A percentile compares a stretch with the other conserved stretches of the same genome.
Evolutionary conservation across 2,888 invertebrate species (phyloP).

Genomic region (Agonum fuliginosum): DNA sequence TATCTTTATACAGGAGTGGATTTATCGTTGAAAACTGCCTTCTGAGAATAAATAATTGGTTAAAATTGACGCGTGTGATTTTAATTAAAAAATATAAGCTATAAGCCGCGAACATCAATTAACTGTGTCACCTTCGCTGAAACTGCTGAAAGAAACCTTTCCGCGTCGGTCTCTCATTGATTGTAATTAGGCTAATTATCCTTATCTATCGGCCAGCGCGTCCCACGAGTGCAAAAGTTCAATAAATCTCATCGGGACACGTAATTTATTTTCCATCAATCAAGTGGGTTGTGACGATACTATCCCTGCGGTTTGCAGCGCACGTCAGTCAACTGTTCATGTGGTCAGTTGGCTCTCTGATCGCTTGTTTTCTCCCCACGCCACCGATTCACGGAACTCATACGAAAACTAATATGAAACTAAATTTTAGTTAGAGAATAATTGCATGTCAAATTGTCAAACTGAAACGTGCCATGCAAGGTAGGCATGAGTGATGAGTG

Average conservation of each 20-base stretch:
- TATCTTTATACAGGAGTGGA: no score
- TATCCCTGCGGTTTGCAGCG: constrained; percentile 43
- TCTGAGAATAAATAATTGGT: no score
- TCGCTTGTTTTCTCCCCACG: no score
- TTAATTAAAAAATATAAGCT: not conserved
- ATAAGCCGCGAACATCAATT: not conserved
- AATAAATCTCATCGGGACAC: constrained; percentile 47
- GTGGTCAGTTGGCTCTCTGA: constrained; percentile 4
- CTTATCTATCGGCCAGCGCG: constrained; percentile 23
- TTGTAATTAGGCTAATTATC: constrained; percentile 20
- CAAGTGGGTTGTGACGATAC: constrained; percentile 27
- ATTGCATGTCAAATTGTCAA: not conserved
- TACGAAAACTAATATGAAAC: constrained; percentile 31
- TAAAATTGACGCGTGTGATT: no score
- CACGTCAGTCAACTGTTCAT: constrained; percentile 50
- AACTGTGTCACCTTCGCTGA: not conserved
- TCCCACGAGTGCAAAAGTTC: constrained; percentile 37
- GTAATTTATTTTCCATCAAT: constrained; percentile 57
- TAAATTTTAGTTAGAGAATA: not conserved
- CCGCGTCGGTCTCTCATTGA: not conserved
- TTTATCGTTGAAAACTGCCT: no score
- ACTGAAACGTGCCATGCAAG: not conserved
- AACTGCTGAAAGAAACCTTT: not conserved
- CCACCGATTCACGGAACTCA: not conserved
- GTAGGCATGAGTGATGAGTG: no score